phyloP scores from a whole-genome alignment of 2,888 invertebrate genomes.

The Nomada fabriciana region DNA sequence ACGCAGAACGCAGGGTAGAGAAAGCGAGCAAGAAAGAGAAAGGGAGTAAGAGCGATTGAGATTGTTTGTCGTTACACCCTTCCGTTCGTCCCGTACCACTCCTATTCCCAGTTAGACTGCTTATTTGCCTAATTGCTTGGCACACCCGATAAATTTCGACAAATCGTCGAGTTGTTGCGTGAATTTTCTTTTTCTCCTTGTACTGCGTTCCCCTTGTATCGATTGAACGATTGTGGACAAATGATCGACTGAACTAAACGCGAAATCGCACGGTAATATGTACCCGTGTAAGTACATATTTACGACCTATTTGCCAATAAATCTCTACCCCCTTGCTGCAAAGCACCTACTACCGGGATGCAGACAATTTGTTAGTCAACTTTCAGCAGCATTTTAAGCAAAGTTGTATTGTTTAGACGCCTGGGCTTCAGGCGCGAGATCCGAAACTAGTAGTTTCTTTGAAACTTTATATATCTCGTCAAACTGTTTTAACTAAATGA shows the following conservation, averaged over 20 bases:
- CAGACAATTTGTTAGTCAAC: too few relatives aligned
- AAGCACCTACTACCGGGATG: too few relatives aligned
- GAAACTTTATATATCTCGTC: too few relatives aligned
- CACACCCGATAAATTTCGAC: conserved; percentile 81
- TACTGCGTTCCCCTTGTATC: conserved; percentile 4
- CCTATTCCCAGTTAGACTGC: conserved; percentile 80
- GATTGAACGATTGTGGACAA: not conserved
- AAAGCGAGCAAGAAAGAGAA: conserved; percentile 36
- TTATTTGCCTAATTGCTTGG: conserved; percentile 83
- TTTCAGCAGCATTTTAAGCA: too few relatives aligned
- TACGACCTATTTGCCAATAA: too few relatives aligned
- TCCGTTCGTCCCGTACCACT: conserved; percentile 75
- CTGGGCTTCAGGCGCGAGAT: too few relatives aligned
- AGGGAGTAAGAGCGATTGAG: conserved; percentile 66
- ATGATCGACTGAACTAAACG: not conserved
- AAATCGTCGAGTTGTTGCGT: conserved; percentile 79
- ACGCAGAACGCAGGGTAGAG: conserved; percentile 53
- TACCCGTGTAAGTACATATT: too few relatives aligned
- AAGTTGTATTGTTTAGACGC: too few relatives aligned
- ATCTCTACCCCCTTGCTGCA: too few relatives aligned
- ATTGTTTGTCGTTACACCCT: conserved; percentile 83
- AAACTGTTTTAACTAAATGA: too few relatives aligned
- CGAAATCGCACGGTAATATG: too few relatives aligned
- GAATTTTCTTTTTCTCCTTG: conserved; percentile 64
- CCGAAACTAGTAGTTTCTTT: too few relatives aligned